Base-by-base conservation (phyloP, 2,888 invertebrate genomes). In the Chesias legatella region DNA sequence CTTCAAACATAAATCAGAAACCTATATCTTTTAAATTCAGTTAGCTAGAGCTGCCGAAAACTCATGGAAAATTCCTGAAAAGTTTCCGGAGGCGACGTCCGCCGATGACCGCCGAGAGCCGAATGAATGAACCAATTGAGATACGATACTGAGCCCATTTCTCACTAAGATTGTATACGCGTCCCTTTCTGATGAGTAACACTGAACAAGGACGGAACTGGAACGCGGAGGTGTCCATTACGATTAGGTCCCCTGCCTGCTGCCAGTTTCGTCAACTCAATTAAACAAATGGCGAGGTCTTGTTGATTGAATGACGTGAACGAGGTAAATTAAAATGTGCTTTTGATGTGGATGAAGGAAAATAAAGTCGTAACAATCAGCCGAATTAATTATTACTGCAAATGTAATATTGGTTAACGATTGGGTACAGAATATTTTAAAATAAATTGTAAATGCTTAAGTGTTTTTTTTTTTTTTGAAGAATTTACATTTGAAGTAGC, bases 71-170 rank as follows among this genome's bases (percentile, higher is more conserved):
- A 61, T 60, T 63, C 53, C 48, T 50, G 53, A 50, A 60, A 62
- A 55, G 40, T 64, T 47, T 39, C 27, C 26, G 45, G 34, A 56
- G 56, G 53, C 62, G 58, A 51, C 64, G 56, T 43, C 60, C 60
- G 53, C 51, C 52, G 59, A 52, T 63, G 57, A 56, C 63, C 49
- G 58, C 58, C 63, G 71, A 57, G 63, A 55, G 55, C 57, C 60
- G 71, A 70, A 59, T 69, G 73, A 73, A 63, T 61, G 62, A 58
- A 48, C 51, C 45, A 43, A 45, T 50, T 53, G 39, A 44, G 40
- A 45, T 63, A 60, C 42, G 44, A 39, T 56, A 53, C 43, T 27
- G 37, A 56, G 54, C 56, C 59, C 58, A 48, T 49, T 56, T 33
- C 45, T 32, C 24, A 47, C 32, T 34, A 49, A 47, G 47, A 47